Percentiles rank a stretch among this genome's conserved stretches.
Conservation (phyloP, 1,140 invertebrate genomes). For the Dinoponera quadriceps region DNA sequence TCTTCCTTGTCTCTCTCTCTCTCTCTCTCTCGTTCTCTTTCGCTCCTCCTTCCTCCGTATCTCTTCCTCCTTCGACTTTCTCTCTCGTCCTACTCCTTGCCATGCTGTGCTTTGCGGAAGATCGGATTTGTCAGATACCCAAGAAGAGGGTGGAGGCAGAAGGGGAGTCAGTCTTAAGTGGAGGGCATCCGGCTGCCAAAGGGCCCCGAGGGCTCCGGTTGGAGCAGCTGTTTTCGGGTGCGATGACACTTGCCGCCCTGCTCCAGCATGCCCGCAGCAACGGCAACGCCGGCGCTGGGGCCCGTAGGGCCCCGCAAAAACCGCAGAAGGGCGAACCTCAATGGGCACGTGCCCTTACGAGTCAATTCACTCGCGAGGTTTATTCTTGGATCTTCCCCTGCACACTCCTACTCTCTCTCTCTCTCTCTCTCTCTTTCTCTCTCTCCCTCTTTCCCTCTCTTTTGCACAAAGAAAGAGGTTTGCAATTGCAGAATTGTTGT, state of each 20-base stretch:
- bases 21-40: neutral
- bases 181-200: slow-evolving; percentile 76
- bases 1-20: slow-evolving; percentile 45
- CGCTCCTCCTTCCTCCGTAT: slow-evolving; percentile 52
- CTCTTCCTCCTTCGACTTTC: slow-evolving; percentile 55
- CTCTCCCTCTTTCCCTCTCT: slow-evolving; percentile 5
- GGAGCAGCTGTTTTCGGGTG: slow-evolving; percentile 80
- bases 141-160: slow-evolving; percentile 70
- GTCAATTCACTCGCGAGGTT: slow-evolving; percentile 73
- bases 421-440: slow-evolving; percentile 10
- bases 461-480: neutral
- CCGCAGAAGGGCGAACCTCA: slow-evolving; percentile 71
- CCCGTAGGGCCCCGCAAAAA: slow-evolving; percentile 74
- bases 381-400: slow-evolving; percentile 40
- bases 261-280: slow-evolving; percentile 59
- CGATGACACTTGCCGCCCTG: slow-evolving; percentile 78
- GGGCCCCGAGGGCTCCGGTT: slow-evolving; percentile 71
- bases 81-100: slow-evolving; percentile 38
- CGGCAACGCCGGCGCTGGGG: slow-evolving; percentile 43
- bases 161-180: slow-evolving; percentile 73
- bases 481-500: too few relatives aligned
- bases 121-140: slow-evolving; percentile 81
- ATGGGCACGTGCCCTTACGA: slow-evolving; percentile 77
- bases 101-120: slow-evolving; percentile 70
- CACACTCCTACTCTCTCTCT: neutral